Evolutionary conservation across 2,888 invertebrate species (phyloP).

Genomic region (Cataglyphis rosenhaueri): DNA sequence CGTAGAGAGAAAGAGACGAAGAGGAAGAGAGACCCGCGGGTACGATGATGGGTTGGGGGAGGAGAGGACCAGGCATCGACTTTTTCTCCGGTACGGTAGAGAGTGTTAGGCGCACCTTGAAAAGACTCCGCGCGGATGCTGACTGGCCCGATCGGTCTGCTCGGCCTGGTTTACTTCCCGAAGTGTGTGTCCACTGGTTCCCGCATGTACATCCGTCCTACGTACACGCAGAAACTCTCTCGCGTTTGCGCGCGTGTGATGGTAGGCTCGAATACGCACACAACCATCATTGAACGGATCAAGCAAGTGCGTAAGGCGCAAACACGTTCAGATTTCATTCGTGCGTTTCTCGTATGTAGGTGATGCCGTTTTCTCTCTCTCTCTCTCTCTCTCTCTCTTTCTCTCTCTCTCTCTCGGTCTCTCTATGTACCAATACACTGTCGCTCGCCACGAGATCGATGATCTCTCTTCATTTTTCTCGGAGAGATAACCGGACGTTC

Average conservation of each 20-base stretch:
- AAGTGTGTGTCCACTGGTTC: slow-evolving; percentile 59
- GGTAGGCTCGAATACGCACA: slow-evolving; percentile 63
- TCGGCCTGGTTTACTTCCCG: slow-evolving; percentile 75
- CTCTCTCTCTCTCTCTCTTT: slow-evolving; percentile 50
- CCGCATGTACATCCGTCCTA: slow-evolving; percentile 52
- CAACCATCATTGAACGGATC: slow-evolving; percentile 22
- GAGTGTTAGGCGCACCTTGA: slow-evolving; percentile 82
- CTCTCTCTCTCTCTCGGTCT: slow-evolving; percentile 49
- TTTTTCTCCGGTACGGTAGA: slow-evolving; percentile 80
- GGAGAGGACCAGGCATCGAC: slow-evolving; percentile 55
- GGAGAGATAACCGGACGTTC: slow-evolving; percentile 5
- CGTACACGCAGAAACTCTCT: slow-evolving; percentile 41
- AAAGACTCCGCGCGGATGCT: slow-evolving; percentile 81
- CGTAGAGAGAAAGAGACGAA: slow-evolving; percentile 12
- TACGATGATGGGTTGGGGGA: neutral
- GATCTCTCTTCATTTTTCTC: slow-evolving; percentile 27
- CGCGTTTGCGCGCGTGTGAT: slow-evolving; percentile 18
- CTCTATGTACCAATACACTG: neutral
- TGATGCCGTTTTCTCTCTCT: slow-evolving; percentile 68
- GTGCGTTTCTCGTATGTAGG: slow-evolving; percentile 75
- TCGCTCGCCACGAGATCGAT: neutral
- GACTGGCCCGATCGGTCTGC: slow-evolving; percentile 82
- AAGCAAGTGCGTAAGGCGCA: slow-evolving; percentile 75
- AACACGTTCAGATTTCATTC: slow-evolving; percentile 60
- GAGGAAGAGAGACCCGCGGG: slow-evolving; percentile 21